phyloP scores from a whole-genome alignment of 2,113 vertebrate species.

The Neolamprologus fasciatus region DNA sequence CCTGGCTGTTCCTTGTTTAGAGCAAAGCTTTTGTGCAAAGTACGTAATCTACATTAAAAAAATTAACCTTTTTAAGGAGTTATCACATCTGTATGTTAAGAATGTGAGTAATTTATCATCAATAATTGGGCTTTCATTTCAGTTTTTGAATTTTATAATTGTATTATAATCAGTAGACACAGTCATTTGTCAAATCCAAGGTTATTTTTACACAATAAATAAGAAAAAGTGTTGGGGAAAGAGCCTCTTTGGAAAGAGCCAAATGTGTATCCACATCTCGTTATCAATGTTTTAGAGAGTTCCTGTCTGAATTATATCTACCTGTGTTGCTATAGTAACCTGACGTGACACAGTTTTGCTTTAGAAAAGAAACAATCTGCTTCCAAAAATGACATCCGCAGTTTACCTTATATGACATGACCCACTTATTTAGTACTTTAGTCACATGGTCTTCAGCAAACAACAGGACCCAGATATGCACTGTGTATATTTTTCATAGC shows the following conservation, averaged over 20 bases:
- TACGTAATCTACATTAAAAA: not conserved
- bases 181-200: not conserved
- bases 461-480: not conserved
- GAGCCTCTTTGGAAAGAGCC: not conserved
- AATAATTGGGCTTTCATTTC: not conserved
- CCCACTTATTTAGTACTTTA: constrained; percentile 15
- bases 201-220: not conserved
- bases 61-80: not conserved
- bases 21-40: not conserved
- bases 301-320: not conserved
- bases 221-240: not conserved
- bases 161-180: not conserved
- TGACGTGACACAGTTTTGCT: not conserved
- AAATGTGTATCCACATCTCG: not conserved
- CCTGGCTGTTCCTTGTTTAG: not conserved
- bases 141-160: not conserved
- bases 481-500: not conserved
- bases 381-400: not conserved
- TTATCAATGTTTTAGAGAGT: not conserved
- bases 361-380: not conserved
- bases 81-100: not conserved
- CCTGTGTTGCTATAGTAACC: constrained; percentile 24
- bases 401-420: constrained; percentile 5
- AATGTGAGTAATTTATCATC: not conserved
- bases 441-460: not conserved